phyloP scores from a whole-genome alignment of 1,140 invertebrate genomes.

The Hypsibius dujardini region DNA sequence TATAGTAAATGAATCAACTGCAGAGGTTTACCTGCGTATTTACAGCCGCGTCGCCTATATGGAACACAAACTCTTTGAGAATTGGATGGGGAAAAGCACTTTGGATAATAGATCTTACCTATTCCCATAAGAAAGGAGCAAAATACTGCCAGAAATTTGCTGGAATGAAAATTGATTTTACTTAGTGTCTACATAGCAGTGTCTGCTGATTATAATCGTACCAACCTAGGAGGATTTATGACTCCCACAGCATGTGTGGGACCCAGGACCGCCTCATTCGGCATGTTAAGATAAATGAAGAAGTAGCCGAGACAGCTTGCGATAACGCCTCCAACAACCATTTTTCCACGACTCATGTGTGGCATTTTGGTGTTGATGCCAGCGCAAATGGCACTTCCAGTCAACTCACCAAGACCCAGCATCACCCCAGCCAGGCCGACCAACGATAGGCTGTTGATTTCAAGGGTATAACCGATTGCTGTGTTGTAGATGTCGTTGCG shows the following conservation, averaged over 20 bases:
- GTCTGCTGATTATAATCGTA: background rate
- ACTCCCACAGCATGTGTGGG: background rate
- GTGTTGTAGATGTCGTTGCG: slow-evolving; percentile 11
- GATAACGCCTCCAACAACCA: background rate
- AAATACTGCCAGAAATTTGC: background rate
- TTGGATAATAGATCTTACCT: background rate
- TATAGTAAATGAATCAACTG: background rate
- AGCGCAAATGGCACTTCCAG: background rate
- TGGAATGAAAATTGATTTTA: background rate
- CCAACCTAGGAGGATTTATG: background rate
- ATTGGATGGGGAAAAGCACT: no score
- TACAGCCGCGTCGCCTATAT: background rate
- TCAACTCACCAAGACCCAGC: slow-evolving; percentile 1
- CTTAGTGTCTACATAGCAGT: background rate
- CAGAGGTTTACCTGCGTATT: background rate
- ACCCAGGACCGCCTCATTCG: background rate
- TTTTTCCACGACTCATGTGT: slow-evolving; percentile 13
- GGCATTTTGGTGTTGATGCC: background rate
- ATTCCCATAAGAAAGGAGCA: slow-evolving; percentile 15
- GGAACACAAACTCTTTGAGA: background rate
- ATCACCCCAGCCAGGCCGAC: background rate
- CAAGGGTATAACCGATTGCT: background rate
- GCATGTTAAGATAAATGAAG: slow-evolving; percentile 8
- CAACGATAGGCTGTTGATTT: background rate
- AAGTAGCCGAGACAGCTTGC: background rate